These are phyloP conservation scores for Phaenicophaeus curvirostris DNA, from an alignment of 2,797 vertebrate genomes.

Conservation along the genomic window DNA sequence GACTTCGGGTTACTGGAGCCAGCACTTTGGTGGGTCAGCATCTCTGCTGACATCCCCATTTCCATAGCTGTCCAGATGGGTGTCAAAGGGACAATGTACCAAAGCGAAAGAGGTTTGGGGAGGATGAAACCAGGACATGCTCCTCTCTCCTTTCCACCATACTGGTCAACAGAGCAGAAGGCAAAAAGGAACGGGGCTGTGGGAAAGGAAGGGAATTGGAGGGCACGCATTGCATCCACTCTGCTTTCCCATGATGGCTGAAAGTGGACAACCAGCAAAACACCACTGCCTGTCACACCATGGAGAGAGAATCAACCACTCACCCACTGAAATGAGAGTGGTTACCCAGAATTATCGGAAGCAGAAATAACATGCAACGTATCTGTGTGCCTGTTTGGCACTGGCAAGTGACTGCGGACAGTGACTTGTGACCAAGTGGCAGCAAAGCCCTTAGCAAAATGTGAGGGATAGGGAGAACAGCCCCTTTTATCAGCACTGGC, in stretches of 20 bases:
- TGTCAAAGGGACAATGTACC: neutral
- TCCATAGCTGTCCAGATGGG: neutral
- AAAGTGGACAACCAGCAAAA: neutral
- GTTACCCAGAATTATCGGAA: neutral
- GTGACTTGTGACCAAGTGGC: accelerated
- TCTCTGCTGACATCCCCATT: neutral
- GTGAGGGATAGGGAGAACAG: neutral
- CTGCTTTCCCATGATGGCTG: neutral
- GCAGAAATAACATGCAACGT: neutral
- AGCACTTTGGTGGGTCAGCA: neutral
- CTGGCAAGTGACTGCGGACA: neutral
- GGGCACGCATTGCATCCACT: accelerated
- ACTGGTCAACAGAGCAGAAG: neutral
- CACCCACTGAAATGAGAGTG: accelerated
- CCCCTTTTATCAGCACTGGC: neutral
- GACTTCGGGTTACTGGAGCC: neutral
- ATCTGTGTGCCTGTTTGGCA: accelerated
- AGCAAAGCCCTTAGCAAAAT: neutral
- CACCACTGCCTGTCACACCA: accelerated
- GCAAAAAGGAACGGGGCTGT: accelerated
- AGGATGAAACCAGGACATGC: neutral
- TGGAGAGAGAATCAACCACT: neutral
- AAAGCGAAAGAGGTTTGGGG: neutral
- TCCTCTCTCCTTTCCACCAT: neutral
- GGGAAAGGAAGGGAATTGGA: neutral